Evolutionary conservation across 1,140 invertebrate genomes (phyloP), one percentile per base, ranked within the genome.

Genomic region (Nylanderia fulva): DNA sequence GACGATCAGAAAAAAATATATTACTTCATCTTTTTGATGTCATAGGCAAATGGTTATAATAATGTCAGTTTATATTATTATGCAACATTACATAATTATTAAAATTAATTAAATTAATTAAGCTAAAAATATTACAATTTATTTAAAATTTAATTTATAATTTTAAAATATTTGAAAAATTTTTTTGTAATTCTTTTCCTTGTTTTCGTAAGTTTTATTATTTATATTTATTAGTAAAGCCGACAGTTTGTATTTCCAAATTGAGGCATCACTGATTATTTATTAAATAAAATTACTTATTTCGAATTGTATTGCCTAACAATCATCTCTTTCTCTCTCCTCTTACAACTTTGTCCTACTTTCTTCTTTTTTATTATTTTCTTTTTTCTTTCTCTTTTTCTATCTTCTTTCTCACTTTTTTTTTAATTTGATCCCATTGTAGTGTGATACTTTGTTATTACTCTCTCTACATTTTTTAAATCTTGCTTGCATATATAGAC

Each of bases 221-320:
- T 33, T 33, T 33, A 33, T 33, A 3, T 33, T 33, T 33, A 33
- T 33, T 33, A 33, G 29, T 33, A 33, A 33, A 33, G 3, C 29
- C 29, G 29, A 33, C 29, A 33, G 1, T 3, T 33, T 33, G 3
- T 33, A n/a, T 61, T 29, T 18, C 21, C 8, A 9, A 0, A n/a
- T 63, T 63, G 60, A 36, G 18, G 21, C 2, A 60, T 60, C 6
- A 2, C 18, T n/a, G 21, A 61, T 27, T 15, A 7, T 9, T 36
- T 63, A 63, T 33, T 63, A 63, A 63, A 63, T 36, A 63, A 36
- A n/a, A 18, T 18, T 63, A 29, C 18, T 8, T 63, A 63, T 29
- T 1, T 36, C 3, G 29, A 33, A 33, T 33, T 33, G 29, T 33
- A 33, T 3, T 33, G n/a, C n/a, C n/a, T n/a, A n/a, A 33, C 29